phyloP scores from a whole-genome alignment of 1,140 invertebrate species.

The Pantala flavescens region DNA sequence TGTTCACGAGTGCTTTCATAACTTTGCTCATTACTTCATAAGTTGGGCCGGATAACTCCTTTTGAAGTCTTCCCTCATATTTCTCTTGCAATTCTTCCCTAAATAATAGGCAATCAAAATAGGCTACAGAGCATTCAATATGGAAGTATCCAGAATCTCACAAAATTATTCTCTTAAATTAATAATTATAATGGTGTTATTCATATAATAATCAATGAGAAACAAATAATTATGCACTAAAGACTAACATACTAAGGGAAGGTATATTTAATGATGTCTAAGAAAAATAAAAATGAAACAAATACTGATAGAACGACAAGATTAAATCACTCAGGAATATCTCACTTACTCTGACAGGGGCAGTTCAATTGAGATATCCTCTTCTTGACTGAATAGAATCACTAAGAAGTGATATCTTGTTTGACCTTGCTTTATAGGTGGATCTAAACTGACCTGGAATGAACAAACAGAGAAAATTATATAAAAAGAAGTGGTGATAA shows the following conservation, averaged over 20 bases:
- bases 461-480: constrained; percentile 21
- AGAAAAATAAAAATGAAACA: too few relatives aligned
- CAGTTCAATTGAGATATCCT: constrained; percentile 87
- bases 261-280: too few relatives aligned
- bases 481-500: constrained; percentile 16
- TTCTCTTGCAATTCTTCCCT: constrained; percentile 86
- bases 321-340: not conserved
- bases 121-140: not conserved
- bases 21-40: constrained; percentile 93
- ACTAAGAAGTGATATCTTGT: constrained; percentile 94
- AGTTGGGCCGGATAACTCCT: constrained; percentile 83
- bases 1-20: constrained; percentile 90
- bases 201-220: not conserved
- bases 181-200: not conserved
- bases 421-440: constrained; percentile 98
- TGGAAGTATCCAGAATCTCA: too few relatives aligned
- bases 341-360: constrained; percentile 73
- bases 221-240: too few relatives aligned
- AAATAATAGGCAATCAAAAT: constrained; percentile 27
- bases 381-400: constrained; percentile 86
- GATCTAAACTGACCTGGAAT: constrained; percentile 77
- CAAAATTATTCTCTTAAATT: too few relatives aligned
- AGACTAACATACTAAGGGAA: too few relatives aligned
- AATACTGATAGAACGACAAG: too few relatives aligned
- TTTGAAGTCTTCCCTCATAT: constrained; percentile 86